phyloP scores from a whole-genome alignment of 2,797 vertebrate species.

The Halcyon smyrnensis region DNA sequence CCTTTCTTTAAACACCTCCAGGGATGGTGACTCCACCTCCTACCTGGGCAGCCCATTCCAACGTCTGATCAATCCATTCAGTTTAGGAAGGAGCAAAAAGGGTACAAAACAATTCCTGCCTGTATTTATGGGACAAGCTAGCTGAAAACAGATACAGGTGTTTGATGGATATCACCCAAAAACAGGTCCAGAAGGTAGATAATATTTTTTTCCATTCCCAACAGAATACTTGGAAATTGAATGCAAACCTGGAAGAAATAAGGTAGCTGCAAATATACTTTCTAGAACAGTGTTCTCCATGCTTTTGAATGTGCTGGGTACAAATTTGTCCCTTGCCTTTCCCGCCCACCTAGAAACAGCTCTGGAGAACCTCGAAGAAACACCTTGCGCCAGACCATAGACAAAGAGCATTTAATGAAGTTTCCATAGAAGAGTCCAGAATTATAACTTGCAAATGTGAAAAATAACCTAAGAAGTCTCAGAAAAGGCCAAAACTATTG shows the following conservation, averaged over 20 bases:
- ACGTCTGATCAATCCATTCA: neutral
- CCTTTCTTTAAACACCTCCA: too few relatives aligned
- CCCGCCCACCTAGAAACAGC: neutral
- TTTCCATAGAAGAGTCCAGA: neutral
- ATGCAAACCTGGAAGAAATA: neutral
- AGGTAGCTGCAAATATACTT: neutral
- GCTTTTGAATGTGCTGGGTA: neutral
- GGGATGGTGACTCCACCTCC: too few relatives aligned
- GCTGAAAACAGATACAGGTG: neutral
- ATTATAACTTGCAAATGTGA: neutral
- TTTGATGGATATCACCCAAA: neutral
- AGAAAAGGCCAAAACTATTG: neutral
- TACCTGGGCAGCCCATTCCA: too few relatives aligned
- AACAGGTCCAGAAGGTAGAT: neutral
- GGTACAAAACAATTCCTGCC: neutral
- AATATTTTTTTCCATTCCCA: neutral
- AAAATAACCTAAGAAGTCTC: neutral
- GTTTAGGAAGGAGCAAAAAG: neutral
- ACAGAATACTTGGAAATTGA: neutral
- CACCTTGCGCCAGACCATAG: neutral
- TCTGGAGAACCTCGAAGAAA: neutral
- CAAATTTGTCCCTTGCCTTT: neutral
- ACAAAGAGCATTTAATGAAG: neutral
- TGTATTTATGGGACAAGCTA: neutral
- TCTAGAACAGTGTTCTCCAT: neutral